Conservation (phyloP, 1,140 invertebrate species). For the Aplysia californica region DNA sequence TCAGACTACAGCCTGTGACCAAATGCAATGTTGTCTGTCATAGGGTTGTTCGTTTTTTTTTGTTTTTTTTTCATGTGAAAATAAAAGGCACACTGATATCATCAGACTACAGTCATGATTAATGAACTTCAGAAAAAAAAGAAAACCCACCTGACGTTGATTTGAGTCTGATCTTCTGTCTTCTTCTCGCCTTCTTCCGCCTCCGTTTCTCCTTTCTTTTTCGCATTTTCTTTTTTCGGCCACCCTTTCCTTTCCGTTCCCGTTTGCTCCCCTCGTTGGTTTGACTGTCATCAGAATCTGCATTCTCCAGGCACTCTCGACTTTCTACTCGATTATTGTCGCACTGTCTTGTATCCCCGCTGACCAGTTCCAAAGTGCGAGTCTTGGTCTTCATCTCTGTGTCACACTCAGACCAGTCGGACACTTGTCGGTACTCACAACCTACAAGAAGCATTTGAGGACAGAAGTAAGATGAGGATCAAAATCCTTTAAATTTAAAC, state of each 20-base stretch:
- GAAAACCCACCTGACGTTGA: not conserved
- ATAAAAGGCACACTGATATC: not conserved
- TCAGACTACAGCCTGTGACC: no score
- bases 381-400: not conserved
- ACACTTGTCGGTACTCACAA: not conserved
- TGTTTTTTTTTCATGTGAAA: not conserved
- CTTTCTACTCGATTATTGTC: not conserved
- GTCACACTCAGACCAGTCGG: not conserved
- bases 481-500: not conserved
- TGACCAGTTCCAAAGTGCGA: not conserved
- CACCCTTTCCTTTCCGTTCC: no score
- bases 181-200: not conserved
- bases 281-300: no score
- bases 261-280: no score
- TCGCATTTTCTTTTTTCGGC: not conserved
- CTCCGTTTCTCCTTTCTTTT: not conserved
- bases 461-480: not conserved
- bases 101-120: not conserved
- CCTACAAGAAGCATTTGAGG: not conserved
- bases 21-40: not conserved
- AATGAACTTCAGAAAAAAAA: not conserved
- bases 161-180: not conserved
- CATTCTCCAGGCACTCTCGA: no score
- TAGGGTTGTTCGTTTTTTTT: not conserved
- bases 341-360: not conserved